Conservation (phyloP, 2,797 vertebrate species). For the Neomorphus geoffroyi region DNA sequence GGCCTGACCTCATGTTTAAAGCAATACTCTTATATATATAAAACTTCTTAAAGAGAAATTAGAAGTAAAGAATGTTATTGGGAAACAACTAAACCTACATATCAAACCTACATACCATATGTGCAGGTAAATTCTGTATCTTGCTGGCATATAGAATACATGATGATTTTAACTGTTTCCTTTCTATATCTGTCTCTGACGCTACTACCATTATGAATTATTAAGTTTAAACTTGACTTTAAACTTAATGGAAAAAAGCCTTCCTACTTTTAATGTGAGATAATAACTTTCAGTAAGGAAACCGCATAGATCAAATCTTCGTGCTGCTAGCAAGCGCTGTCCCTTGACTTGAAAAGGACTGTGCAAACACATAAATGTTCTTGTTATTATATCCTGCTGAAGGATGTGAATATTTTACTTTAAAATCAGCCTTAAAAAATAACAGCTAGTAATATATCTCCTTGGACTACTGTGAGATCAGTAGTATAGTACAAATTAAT, state of each 20-base stretch:
- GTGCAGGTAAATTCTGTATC: background rate
- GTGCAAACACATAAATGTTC: background rate
- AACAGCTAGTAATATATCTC: background rate
- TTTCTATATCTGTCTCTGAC: background rate
- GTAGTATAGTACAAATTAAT: conserved; percentile 17
- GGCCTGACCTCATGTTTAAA: background rate
- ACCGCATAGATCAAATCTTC: background rate
- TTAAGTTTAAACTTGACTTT: conserved; percentile 6
- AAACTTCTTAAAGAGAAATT: background rate
- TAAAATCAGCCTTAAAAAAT: background rate
- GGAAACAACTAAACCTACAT: background rate
- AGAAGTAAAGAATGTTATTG: background rate
- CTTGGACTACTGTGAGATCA: background rate
- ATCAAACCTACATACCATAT: background rate
- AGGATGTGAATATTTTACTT: background rate
- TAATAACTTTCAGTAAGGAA: background rate
- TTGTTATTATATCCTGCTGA: background rate
- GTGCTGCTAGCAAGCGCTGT: background rate
- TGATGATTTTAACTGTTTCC: background rate
- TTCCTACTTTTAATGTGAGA: background rate
- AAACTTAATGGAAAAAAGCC: background rate
- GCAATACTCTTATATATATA: fast-evolving
- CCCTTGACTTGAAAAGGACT: background rate
- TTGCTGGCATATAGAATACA: background rate
- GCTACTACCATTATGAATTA: background rate